Conservation (phyloP, 2,797 vertebrate genomes). For the Oreonectes daqikongensis region DNA sequence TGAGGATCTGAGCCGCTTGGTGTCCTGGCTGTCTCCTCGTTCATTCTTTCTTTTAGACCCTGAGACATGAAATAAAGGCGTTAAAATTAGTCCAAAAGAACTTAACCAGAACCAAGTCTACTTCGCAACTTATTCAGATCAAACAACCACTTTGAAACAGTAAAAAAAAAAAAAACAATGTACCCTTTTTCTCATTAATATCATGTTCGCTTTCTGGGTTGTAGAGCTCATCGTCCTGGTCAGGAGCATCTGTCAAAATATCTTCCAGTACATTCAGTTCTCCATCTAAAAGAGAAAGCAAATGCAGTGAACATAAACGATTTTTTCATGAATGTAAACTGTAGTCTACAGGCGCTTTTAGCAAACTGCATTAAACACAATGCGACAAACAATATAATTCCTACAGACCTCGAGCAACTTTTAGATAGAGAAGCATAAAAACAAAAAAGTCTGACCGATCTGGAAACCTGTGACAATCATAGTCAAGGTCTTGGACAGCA, state of each 20-base stretch:
- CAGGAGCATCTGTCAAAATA: conserved; percentile 95
- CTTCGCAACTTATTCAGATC: background rate
- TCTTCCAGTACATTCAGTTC: conserved; percentile 96
- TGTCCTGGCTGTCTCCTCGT: conserved; percentile 81
- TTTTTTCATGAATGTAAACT: background rate
- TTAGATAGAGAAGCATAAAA: no score
- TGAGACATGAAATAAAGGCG: conserved; percentile 53
- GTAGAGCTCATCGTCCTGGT: conserved; percentile 96
- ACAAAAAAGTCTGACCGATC: no score
- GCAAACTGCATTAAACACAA: no score
- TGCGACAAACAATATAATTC: no score
- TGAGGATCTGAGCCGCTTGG: conserved; percentile 87
- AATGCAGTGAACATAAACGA: background rate
- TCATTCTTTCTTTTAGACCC: conserved; percentile 94
- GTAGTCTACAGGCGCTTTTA: background rate
- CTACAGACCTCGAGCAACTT: no score
- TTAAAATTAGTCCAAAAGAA: background rate
- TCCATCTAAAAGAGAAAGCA: conserved; percentile 77
- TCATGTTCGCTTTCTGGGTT: conserved; percentile 94
- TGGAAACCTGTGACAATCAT: no score
- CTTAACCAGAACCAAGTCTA: background rate
- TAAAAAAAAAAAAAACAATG: no score
- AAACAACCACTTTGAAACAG: no score
- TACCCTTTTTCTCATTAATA: conserved; percentile 93
- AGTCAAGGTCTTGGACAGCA: no score